Base-by-base conservation (phyloP, 2,797 vertebrate species). In the Benthosema pterotum region DNA sequence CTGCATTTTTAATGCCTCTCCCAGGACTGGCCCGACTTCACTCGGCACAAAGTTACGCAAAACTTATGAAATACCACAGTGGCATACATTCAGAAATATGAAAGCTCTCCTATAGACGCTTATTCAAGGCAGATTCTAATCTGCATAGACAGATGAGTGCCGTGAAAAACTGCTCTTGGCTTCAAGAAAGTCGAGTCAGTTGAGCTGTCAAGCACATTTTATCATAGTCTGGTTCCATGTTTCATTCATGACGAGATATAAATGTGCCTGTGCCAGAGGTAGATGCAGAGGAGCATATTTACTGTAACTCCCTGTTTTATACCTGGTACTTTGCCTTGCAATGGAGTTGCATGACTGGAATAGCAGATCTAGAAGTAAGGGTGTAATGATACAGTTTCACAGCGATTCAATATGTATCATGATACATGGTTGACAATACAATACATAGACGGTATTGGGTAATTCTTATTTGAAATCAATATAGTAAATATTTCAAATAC, bases 201-300 rank as follows among this genome's bases (percentile, higher is more conserved):
- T 80, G 32, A 38, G 32, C 78, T 75, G 80, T 79, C 77, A 81
- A 55, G 42, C 45, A 56, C 52, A 38, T 62, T 72, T 83, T 86
- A 79, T 72, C 18, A 86, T 83, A 65, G 82, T 75, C 68, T 72
- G 32, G 8, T 83, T 83, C 72, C 48, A 55, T 68, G 72, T 68
- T 75, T 80, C 71, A 77, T 71, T 70, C 79, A 69, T 77, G 22
- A 59, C 57, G 51, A 71, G 64, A 72, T 80, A 69, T 65, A 51
- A 69, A 83, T 82, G 25, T 64, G 55, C 49, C 72, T 63, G 60
- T 1, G 38, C 71, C 63, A 53, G 60, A 60, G 65, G 65, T 56
- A 63, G 51, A 67, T 19, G 45, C 14, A 17, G 28, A 71, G 55
- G 11, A 57, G 61, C 32, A 61, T 47, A 14, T 56, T n/a, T 42